Conservation (phyloP, 1,140 invertebrate genomes). For the Gryon sp. region DNA sequence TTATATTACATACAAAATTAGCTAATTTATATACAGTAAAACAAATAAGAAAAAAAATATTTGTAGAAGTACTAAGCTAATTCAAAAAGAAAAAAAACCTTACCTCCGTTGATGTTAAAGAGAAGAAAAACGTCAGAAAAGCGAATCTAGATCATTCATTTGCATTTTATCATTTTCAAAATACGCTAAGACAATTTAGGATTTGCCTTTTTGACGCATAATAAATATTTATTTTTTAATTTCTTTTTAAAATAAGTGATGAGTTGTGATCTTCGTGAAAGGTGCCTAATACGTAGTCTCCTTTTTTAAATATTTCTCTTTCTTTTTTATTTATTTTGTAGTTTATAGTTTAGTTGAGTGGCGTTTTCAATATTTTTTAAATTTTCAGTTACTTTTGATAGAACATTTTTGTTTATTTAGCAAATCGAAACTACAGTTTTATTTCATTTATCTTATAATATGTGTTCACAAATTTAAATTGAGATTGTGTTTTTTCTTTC, state of each 20-base stretch:
- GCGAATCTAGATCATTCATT: constrained; percentile 21
- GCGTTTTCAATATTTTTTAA: constrained; percentile 21
- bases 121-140: constrained; percentile 40
- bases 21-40: constrained; percentile 34
- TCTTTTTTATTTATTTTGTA: constrained; percentile 14
- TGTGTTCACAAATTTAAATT: constrained; percentile 14
- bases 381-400: constrained; percentile 34
- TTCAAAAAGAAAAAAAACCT: constrained; percentile 27
- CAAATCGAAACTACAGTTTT: neutral
- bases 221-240: neutral
- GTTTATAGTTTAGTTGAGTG: constrained; percentile 32
- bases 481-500: too few species aligned
- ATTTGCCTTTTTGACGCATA: constrained; percentile 34
- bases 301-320: constrained; percentile 4
- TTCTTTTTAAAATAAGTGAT: constrained; percentile 48
- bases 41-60: constrained; percentile 7
- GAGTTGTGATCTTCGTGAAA: constrained; percentile 44
- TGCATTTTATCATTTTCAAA: constrained; percentile 44
- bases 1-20: constrained; percentile 67
- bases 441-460: too few species aligned
- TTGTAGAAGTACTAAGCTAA: constrained; percentile 15
- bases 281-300: constrained; percentile 20
- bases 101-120: constrained; percentile 41
- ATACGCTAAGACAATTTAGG: constrained; percentile 8
- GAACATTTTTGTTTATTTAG: constrained; percentile 20